A percentile compares a stretch with the other conserved stretches of the same genome.
These are phyloP conservation scores for Myripristis jacobus DNA, from an alignment of 2,797 vertebrate species.

Conservation along the genomic window DNA sequence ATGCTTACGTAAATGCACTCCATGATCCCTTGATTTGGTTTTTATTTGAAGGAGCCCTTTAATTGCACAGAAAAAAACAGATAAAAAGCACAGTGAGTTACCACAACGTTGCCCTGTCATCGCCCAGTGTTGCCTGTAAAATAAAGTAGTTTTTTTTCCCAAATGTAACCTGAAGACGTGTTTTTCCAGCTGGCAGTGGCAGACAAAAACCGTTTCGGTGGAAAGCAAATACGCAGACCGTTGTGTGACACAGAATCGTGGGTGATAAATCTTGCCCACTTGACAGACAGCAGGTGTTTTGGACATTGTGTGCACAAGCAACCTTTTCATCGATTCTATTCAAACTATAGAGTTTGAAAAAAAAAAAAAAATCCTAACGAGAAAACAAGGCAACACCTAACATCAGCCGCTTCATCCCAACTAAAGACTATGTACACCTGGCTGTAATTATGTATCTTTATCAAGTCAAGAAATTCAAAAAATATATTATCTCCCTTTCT, in stretches of 20 bases:
- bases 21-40: constrained; percentile 55
- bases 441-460: constrained; percentile 19
- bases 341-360: constrained; percentile 6
- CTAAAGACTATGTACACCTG: constrained; percentile 28
- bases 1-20: constrained; percentile 27
- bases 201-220: constrained; percentile 9
- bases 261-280: not conserved
- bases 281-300: constrained; percentile 27
- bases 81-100: not conserved
- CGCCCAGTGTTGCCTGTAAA: constrained; percentile 12
- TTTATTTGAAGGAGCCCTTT: constrained; percentile 69
- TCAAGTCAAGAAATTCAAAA: constrained; percentile 9
- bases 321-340: not conserved
- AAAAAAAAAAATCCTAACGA: not conserved
- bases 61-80: constrained; percentile 36
- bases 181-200: constrained; percentile 35
- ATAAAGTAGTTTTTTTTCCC: not conserved
- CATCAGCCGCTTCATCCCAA: constrained; percentile 22
- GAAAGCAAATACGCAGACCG: not conserved
- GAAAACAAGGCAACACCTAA: constrained; percentile 31
- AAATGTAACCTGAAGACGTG: constrained; percentile 41
- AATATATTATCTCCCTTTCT: not conserved
- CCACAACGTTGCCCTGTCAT: not conserved
- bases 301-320: constrained; percentile 1
- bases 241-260: not conserved